phyloP scores from a whole-genome alignment of 2,113 vertebrate species.

The Hemiprocne comata region DNA sequence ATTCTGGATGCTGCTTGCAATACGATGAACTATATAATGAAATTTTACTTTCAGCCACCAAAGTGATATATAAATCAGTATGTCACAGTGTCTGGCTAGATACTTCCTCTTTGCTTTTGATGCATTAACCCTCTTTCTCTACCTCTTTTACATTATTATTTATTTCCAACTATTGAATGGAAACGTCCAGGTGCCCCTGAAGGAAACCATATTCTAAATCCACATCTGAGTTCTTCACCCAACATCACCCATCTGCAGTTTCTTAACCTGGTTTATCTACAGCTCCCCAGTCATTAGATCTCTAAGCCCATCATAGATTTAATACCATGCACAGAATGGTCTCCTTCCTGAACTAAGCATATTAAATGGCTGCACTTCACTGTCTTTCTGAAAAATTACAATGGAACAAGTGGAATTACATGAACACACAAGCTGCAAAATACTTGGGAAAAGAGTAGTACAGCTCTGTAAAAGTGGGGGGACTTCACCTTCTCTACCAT shows the following conservation, averaged over 20 bases:
- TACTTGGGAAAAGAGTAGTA: background rate
- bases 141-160: background rate
- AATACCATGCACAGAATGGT: background rate
- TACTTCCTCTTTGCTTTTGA: background rate
- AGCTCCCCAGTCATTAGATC: background rate
- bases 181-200: background rate
- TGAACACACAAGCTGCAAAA: background rate
- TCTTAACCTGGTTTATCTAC: background rate
- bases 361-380: background rate
- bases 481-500: background rate
- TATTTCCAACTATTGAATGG: background rate
- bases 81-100: background rate
- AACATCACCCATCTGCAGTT: background rate
- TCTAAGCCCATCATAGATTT: background rate
- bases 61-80: background rate
- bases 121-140: background rate
- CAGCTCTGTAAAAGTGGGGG: background rate
- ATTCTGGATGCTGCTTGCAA: background rate
- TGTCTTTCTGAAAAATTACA: background rate
- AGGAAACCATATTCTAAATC: background rate
- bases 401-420: too few species aligned
- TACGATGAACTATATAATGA: background rate
- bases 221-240: background rate
- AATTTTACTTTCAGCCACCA: background rate
- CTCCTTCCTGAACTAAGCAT: background rate